Conservation (phyloP, 2,888 invertebrate species). For the Altica lythri region DNA sequence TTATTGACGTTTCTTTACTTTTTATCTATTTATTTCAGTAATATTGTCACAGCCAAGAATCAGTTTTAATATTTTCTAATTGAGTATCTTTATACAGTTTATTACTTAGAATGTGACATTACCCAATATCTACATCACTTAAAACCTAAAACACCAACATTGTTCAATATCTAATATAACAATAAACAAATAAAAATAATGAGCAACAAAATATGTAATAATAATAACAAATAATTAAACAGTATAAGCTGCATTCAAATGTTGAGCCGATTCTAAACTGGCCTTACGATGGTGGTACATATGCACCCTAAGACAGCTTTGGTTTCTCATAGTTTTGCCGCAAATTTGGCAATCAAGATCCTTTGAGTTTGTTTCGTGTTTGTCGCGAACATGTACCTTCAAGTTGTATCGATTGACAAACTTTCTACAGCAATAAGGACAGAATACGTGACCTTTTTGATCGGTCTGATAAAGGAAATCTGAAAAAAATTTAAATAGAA, state of each 20-base stretch:
- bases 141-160: constrained; percentile 30
- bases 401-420: constrained; percentile 72
- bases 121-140: constrained; percentile 20
- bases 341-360: constrained; percentile 72
- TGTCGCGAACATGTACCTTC: constrained; percentile 73
- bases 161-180: constrained; percentile 32
- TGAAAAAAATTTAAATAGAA: constrained; percentile 46
- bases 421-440: constrained; percentile 66
- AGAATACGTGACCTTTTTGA: constrained; percentile 63
- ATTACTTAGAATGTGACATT: constrained; percentile 24
- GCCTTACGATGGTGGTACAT: constrained; percentile 71
- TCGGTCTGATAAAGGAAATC: constrained; percentile 51
- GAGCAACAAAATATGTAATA: constrained; percentile 23
- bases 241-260: background rate
- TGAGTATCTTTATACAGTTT: too few species aligned
- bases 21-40: too few species aligned
- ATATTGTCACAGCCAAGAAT: too few species aligned
- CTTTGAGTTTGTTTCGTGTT: constrained; percentile 70
- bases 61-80: background rate
- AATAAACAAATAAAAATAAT: constrained; percentile 30
- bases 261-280: constrained; percentile 42
- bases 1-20: too few species aligned
- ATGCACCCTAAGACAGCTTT: constrained; percentile 67
- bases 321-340: constrained; percentile 70
- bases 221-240: background rate